Percentiles rank a stretch among this genome's conserved stretches.
Evolutionary conservation across 2,113 vertebrate species (phyloP).

Genomic region (Campylorhamphus procurvoides): DNA sequence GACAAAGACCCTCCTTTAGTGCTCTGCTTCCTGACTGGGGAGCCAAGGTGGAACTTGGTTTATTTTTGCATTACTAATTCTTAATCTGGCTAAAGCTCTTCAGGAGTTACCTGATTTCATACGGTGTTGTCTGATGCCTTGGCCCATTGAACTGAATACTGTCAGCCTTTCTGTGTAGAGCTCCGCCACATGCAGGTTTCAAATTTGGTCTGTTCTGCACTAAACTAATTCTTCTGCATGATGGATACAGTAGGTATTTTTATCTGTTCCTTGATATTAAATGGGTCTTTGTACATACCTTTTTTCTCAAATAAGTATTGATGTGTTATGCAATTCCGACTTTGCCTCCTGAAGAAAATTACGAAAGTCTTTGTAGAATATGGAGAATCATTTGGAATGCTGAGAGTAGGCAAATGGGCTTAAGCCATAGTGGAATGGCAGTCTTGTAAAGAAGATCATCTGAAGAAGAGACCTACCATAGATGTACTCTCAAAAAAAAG

Average conservation of each 20-base stretch:
- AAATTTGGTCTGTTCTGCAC: conserved; percentile 6
- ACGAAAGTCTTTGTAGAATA: background rate
- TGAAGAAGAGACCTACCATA: background rate
- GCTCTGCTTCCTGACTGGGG: background rate
- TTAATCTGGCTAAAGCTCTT: background rate
- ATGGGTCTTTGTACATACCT: background rate
- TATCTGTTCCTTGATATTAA: background rate
- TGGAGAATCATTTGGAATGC: background rate
- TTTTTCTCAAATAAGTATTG: background rate
- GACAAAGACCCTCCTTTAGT: background rate
- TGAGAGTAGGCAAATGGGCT: background rate
- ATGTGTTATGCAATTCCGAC: background rate
- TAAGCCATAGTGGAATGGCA: background rate
- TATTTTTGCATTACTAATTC: background rate
- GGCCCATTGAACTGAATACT: background rate
- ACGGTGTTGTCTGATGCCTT: background rate
- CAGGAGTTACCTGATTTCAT: background rate
- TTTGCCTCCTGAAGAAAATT: background rate
- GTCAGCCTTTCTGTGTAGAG: background rate
- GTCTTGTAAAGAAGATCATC: background rate
- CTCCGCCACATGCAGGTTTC: background rate
- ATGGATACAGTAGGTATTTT: background rate
- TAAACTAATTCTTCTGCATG: conserved; percentile 6
- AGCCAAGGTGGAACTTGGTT: background rate
- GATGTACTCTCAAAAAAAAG: background rate